Base-by-base conservation (phyloP, 2,888 invertebrate species). In the Andrena flavipes region DNA sequence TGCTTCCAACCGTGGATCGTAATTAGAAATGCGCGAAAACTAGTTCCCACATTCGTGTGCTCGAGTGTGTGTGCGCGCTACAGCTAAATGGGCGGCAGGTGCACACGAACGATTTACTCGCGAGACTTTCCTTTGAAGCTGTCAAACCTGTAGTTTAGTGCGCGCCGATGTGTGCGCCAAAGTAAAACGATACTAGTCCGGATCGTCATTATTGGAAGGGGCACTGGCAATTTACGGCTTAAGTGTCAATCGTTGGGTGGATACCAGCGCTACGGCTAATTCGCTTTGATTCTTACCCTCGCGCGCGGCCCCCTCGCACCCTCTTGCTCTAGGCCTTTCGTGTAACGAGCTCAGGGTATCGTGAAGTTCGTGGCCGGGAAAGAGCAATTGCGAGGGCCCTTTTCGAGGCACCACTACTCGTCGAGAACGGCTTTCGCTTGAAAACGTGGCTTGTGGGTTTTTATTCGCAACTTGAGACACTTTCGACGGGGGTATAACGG, bases 191-290 rank as follows among this genome's bases (percentile, higher is more conserved):
- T 65, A 42, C 42, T 42, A 65, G 65, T 16, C 8, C 29, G 56
- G 64, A 60, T 81, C 33, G 72, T 72, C 62, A 73, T 82, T 83
- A 83, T 82, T 73, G 73, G 60, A 69, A 73, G 49, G 73, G 67
- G 73, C 42, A 72, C 56, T 20, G 29, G 54, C 65, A 76, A 81
- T 76, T 81, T 83, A 83, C 82, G 82, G 82, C 48, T 73, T 76
- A 56, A 81, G 69, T 83, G 76, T 83, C 82, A 81, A 76, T 82
- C 76, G 71, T 59, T 33, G 63, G 69, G 69, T 68, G 69, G 72
- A 69, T 33, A 81, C 81, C 48, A 51, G 42, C 33, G 60, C 60
- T 16, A 33, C 30, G 2, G 82, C 42, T 81, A 72, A 76, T 76
- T 82, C 60, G 68, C 76, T 82, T 73, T 69, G 60, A 82, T 70